Conservation (phyloP, 1,140 invertebrate species). For the Hypsibius dujardini region DNA sequence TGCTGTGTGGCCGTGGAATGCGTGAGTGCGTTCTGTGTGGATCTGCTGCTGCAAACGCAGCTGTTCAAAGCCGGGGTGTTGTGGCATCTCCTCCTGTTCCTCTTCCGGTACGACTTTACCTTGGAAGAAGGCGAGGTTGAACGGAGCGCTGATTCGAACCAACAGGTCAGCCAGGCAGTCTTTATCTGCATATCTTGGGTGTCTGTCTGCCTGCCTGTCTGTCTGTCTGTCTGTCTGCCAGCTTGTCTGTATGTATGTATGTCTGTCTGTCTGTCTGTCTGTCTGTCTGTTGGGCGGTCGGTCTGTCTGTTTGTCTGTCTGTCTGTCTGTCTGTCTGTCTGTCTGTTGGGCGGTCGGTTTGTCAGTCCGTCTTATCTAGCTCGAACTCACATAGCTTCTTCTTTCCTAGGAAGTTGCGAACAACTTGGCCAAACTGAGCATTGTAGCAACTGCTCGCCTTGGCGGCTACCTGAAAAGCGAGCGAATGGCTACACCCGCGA, state of each 20-base stretch:
- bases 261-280: too few relatives aligned
- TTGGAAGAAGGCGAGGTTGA: slow-evolving; percentile 87
- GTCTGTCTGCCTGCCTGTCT: too few relatives aligned
- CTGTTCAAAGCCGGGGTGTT: slow-evolving; percentile 75
- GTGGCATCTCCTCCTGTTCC: slow-evolving; percentile 73
- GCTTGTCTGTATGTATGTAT: too few relatives aligned
- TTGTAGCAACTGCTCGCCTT: slow-evolving; percentile 61
- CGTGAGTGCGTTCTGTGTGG: slow-evolving; percentile 57
- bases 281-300: too few relatives aligned
- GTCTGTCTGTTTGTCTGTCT: too few relatives aligned
- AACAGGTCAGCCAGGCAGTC: slow-evolving; percentile 40
- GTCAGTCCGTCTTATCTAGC: too few relatives aligned
- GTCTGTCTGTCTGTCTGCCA: too few relatives aligned
- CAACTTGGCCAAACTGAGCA: slow-evolving; percentile 64
- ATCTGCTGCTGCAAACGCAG: slow-evolving; percentile 66
- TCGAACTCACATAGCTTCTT: slow-evolving; percentile 23
- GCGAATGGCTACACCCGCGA: slow-evolving; percentile 43
- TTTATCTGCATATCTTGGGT: too few relatives aligned
- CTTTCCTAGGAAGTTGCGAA: slow-evolving; percentile 64
- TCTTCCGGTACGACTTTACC: slow-evolving; percentile 93
- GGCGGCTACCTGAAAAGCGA: slow-evolving; percentile 51
- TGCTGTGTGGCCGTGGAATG: slow-evolving; percentile 66
- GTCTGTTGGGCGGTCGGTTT: too few relatives aligned
- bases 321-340: too few relatives aligned
- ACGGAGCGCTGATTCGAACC: slow-evolving; percentile 58